Conservation (phyloP, 2,797 vertebrate species). For the Oryzias dopingdopingensis region DNA sequence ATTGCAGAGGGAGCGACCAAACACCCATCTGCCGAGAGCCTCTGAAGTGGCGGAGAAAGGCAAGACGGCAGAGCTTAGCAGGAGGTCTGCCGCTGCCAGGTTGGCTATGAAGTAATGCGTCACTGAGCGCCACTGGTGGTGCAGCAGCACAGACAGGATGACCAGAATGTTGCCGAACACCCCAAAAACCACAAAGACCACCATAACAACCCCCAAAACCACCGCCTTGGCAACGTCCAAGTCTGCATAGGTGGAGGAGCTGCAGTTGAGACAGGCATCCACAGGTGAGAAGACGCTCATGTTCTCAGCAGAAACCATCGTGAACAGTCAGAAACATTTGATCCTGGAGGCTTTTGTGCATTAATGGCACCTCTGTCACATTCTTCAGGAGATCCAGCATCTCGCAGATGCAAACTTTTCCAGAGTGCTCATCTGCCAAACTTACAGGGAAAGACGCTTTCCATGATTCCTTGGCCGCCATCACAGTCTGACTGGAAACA, state of each 20-base stretch:
- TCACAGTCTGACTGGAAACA: conserved; percentile 16
- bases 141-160: conserved; percentile 77
- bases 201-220: conserved; percentile 64
- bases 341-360: conserved; percentile 7
- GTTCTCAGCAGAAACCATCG: conserved; percentile 64
- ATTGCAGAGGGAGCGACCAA: conserved; percentile 74
- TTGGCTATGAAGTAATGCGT: conserved; percentile 82
- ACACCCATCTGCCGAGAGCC: conserved; percentile 76
- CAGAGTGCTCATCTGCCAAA: conserved; percentile 31
- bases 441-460: conserved; percentile 25
- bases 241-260: conserved; percentile 42
- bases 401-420: conserved; percentile 13
- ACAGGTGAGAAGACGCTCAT: conserved; percentile 32
- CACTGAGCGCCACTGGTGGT: conserved; percentile 77
- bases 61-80: conserved; percentile 77
- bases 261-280: conserved; percentile 71
- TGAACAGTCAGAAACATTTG: neutral
- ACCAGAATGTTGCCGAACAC: conserved; percentile 81
- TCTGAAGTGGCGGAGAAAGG: conserved; percentile 78
- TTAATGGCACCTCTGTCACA: conserved; percentile 16
- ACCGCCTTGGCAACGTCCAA: conserved; percentile 67
- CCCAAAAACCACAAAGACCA: conserved; percentile 75
- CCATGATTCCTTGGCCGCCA: conserved; percentile 29
- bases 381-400: conserved; percentile 14
- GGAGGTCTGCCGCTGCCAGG: conserved; percentile 77